Evolutionary conservation across 2,113 vertebrate genomes (phyloP), one percentile per base, ranked within the genome.

Genomic region (Nycticebus coucang): DNA sequence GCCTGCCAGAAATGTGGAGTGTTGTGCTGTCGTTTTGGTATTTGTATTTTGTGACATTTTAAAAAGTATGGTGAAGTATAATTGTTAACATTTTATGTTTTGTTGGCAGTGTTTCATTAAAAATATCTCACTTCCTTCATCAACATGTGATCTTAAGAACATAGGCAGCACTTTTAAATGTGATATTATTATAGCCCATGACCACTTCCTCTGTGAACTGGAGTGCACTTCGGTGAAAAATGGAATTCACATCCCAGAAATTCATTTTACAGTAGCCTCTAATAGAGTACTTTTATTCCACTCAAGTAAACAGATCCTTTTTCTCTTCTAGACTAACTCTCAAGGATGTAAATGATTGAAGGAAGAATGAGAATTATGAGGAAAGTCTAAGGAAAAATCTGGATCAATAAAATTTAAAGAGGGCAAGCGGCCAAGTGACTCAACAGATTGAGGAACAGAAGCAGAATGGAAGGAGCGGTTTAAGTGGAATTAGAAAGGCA

Each of bases 11-110:
- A 60, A 79, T 45, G 28, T 89, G 91, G 69, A 84, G 62, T 83
- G 57, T 74, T 90, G 71, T 89, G 81, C 87, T 94, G 77, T 92
- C 75, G 17, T 96, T 88, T 77, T 68, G 93, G 55, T 79, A 35
- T 83, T 91, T 96, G 87, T 89, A 50, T 96, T 79, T 89, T 79
- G 69, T 94, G 95, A 84, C 88, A 92, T 95, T 97, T 97, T 33
- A 28, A 69, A 84, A 93, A 93, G 68, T 45, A 21, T 91, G 33
- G 53, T n/a, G 24, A 74, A 45, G 74, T 89, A 69, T 74, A 55
- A 92, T 93, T 82, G 87, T 91, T 91, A 95, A 91, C 87, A 82
- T 95, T 81, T 85, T 75, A 57, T 78, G 68, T 93, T 80, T 95
- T 71, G 33, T 85, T 12, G 10, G 84, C 83, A 85, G 37, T 88